Conservation (phyloP, 2,888 invertebrate species). For the Tiphia femorata region DNA sequence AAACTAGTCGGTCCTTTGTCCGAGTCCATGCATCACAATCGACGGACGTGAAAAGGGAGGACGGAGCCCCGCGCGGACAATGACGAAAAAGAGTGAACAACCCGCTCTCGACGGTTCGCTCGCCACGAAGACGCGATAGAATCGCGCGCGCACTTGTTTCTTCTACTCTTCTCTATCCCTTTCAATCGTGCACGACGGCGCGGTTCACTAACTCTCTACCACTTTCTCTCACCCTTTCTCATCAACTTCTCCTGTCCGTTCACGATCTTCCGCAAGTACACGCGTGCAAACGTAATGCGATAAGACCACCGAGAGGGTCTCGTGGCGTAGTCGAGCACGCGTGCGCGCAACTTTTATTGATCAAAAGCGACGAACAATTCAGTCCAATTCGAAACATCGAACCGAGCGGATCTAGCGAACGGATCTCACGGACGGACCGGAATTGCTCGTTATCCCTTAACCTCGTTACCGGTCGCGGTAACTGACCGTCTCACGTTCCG, state of each 20-base stretch:
- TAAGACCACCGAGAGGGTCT: not conserved
- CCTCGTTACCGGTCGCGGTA: not conserved
- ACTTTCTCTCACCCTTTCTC: not conserved
- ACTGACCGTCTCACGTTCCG: not conserved
- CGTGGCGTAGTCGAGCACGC: conserved; percentile 36
- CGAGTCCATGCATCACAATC: too few species aligned
- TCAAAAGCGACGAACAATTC: conserved; percentile 50
- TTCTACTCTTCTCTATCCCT: not conserved
- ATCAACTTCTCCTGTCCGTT: not conserved
- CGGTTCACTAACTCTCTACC: not conserved
- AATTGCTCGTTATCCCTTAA: too few species aligned
- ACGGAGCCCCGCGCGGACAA: too few species aligned
- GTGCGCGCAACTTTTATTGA: conserved; percentile 56
- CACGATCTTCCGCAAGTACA: too few species aligned
- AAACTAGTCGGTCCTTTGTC: too few species aligned
- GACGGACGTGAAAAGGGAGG: too few species aligned
- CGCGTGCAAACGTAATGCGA: too few species aligned
- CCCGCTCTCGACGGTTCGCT: too few species aligned
- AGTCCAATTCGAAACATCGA: conserved; percentile 52
- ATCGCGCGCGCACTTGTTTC: not conserved
- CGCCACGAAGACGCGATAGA: too few species aligned
- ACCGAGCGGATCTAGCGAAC: conserved; percentile 46
- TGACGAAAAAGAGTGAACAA: too few species aligned
- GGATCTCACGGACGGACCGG: too few species aligned
- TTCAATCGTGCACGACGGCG: not conserved